Conservation (phyloP, 1,140 invertebrate genomes). For the Druon quercuslanigerum region DNA sequence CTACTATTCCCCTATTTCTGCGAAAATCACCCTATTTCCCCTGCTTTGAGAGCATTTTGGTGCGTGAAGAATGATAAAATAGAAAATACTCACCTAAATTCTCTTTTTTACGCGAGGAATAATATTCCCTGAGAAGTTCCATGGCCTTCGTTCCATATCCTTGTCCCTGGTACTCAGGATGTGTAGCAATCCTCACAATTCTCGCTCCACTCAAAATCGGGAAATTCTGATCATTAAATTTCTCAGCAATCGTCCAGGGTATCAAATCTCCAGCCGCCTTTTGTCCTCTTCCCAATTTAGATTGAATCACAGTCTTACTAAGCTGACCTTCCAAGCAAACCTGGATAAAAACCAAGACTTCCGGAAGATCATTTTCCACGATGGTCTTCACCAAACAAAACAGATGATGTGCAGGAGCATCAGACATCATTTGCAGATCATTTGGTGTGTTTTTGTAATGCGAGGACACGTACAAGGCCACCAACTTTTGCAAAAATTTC, state of each 20-base stretch:
- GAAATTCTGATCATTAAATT: conserved; percentile 96
- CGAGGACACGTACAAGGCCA: conserved; percentile 96
- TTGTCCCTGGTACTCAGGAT: conserved; percentile 96
- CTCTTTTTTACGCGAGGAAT: conserved; percentile 87
- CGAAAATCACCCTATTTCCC: too few relatives aligned
- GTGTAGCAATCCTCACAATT: conserved; percentile 97
- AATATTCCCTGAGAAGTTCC: conserved; percentile 91
- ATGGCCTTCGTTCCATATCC: conserved; percentile 87
- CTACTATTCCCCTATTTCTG: too few relatives aligned
- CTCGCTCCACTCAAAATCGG: conserved; percentile 92
- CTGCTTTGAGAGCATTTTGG: too few relatives aligned
- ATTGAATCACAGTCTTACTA: conserved; percentile 85
- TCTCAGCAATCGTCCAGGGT: conserved; percentile 98
- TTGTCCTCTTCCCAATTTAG: conserved; percentile 88
- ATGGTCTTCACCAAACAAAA: conserved; percentile 96
- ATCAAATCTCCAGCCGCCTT: conserved; percentile 97
- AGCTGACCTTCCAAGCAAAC: conserved; percentile 97
- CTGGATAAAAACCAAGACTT: conserved; percentile 94
- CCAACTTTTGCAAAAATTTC: conserved; percentile 92
- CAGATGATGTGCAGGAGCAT: conserved; percentile 98
- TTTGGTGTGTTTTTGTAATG: conserved; percentile 99
- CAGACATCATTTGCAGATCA: conserved; percentile 98
- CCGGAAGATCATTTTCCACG: conserved; percentile 85
- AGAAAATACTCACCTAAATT: conserved; percentile 79
- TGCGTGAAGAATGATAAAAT: too few relatives aligned